Evolutionary conservation across 2,797 vertebrate species (phyloP).

Genomic region (Cirrhinus mrigala): DNA sequence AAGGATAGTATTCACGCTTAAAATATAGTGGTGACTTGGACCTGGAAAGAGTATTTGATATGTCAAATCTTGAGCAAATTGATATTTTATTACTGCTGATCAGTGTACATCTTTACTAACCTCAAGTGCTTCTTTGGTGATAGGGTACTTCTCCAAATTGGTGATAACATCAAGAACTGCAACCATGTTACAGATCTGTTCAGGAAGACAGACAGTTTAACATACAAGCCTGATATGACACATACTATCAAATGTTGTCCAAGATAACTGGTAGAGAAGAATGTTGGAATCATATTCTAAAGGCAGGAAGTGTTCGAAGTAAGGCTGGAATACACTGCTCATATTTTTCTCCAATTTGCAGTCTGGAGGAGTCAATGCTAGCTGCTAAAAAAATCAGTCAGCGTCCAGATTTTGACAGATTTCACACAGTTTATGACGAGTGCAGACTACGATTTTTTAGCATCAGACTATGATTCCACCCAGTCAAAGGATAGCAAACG

Average conservation of each 20-base stretch:
- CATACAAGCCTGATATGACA: background rate
- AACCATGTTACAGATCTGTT: conserved; percentile 98
- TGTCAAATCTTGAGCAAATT: background rate
- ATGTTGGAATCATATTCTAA: background rate
- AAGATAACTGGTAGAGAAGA: background rate
- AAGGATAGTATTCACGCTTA: background rate
- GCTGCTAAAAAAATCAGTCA: background rate
- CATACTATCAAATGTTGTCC: background rate
- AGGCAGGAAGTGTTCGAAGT: background rate
- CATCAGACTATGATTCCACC: background rate
- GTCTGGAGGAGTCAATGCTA: background rate
- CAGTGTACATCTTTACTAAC: conserved; percentile 69
- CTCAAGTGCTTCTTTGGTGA: conserved; percentile 99
- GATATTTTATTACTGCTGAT: background rate
- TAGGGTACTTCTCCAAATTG: conserved; percentile 96
- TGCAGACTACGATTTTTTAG: background rate
- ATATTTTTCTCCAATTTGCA: background rate
- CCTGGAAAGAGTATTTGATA: background rate
- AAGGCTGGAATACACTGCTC: background rate
- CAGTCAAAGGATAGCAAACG: background rate
- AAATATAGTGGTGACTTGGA: background rate
- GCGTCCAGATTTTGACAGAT: background rate
- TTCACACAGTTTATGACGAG: background rate
- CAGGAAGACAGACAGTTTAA: conserved; percentile 28
- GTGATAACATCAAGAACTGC: conserved; percentile 97